phyloP scores from a whole-genome alignment of 37 sponge, comb jelly and placozoan species.

The Chondrilla cf. caribensis region DNA sequence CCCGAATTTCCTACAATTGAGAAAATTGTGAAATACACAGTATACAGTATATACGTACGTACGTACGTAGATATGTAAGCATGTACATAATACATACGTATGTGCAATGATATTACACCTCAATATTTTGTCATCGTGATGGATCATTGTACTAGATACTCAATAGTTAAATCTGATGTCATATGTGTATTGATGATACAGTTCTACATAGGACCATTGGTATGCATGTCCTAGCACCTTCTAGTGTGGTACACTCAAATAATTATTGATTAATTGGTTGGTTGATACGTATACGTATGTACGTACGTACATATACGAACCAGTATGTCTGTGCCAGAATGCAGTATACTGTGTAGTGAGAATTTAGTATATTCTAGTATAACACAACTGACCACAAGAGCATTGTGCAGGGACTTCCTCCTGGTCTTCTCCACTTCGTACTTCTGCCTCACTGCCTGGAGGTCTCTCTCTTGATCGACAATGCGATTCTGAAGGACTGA shows the following conservation, averaged over 20 bases:
- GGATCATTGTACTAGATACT: too few species aligned
- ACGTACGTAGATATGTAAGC: not conserved
- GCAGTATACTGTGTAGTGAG: too few species aligned
- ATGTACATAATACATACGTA: not conserved
- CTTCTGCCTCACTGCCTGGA: constrained; percentile 19
- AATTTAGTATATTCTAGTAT: too few species aligned
- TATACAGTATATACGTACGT: not conserved
- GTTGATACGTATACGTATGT: not conserved
- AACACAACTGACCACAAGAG: not conserved
- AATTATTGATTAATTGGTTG: too few species aligned
- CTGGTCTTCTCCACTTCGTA: constrained; percentile 42
- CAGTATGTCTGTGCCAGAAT: not conserved
- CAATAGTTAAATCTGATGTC: too few species aligned
- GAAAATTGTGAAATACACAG: too few species aligned
- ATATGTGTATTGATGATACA: too few species aligned
- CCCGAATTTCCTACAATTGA: constrained; percentile 52
- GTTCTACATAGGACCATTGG: too few species aligned
- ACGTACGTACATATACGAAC: not conserved
- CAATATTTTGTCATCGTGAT: too few species aligned
- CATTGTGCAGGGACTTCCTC: constrained; percentile 60
- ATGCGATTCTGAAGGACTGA: not conserved
- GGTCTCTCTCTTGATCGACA: not conserved
- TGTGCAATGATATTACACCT: too few species aligned
- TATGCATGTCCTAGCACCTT: too few species aligned
- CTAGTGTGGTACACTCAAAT: too few species aligned